Evolutionary conservation across 2,888 invertebrate genomes (phyloP), one percentile per base, ranked within the genome.

Genomic region (Apotomis turbidana): DNA sequence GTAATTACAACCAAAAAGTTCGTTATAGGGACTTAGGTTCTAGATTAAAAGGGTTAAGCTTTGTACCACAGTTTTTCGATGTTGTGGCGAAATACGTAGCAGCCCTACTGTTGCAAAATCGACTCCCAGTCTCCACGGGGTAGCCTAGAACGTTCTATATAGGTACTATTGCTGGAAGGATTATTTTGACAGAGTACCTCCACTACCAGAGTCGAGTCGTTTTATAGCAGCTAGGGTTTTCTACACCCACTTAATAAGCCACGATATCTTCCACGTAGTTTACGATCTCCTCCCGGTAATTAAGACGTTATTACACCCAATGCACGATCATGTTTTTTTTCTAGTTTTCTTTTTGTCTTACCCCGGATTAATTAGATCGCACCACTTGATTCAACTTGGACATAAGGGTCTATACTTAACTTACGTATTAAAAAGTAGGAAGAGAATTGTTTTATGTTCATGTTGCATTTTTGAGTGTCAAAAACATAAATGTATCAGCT

Each of bases 1-100:
- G 92, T 89, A 89, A 90, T 88, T 87, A 88, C 89, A 91, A 93
- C 93, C 93, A 93, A 93, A 93, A 92, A 92, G 93, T 93, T 93
- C 93, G 90, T 90, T 92, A 85, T 92, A 92, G 86, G 93, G 91
- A 93, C 93, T 92, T 90, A 92, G 89, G 91, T 92, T 92, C 87
- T 92, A 92, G 87, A 75, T 60, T 79, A 77, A 78, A 61, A 67
- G 13, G 46, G 57, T 58, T 67, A 63, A 72, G 49, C 55, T 36
- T 68, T 66, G 41, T 67, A 63, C 59, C 36, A 52, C 70, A 71
- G 58, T 58, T 55, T 41, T 54, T 78, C 86, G 84, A 81, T 69
- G 55, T 84, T 85, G 81, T 81, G 81, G 58, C 67, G n/a, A 58
- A 46, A 58, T 27, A 44, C 12, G 49, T 27, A 61, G 66, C 12